Percentiles rank a stretch among this genome's conserved stretches.
These are phyloP conservation scores for Dasysyrphus tricinctus DNA, from an alignment of 2,888 invertebrate genomes.

Conservation along the genomic window DNA sequence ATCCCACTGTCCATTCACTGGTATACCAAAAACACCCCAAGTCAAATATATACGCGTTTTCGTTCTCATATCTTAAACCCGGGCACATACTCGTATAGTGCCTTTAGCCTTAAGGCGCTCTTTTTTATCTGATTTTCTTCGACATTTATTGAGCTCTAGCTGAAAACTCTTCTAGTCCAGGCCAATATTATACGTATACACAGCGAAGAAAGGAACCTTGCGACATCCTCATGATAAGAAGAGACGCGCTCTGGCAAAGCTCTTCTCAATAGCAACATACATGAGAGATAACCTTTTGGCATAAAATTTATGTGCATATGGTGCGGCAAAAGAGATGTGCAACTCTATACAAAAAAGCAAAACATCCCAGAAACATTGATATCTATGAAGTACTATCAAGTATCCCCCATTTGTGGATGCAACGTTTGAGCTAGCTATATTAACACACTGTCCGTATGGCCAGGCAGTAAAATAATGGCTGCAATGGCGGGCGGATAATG, in stretches of 20 bases:
- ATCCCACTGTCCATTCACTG: not conserved
- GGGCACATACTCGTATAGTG: constrained; percentile 36
- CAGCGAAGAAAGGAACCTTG: constrained; percentile 23
- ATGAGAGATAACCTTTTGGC: constrained; percentile 73
- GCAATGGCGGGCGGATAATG: constrained; percentile 10
- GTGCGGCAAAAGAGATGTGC: constrained; percentile 40
- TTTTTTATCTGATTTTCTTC: constrained; percentile 63
- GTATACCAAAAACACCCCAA: not conserved
- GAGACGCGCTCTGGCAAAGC: not conserved
- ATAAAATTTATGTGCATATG: constrained; percentile 72
- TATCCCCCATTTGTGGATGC: constrained; percentile 70
- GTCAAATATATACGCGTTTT: constrained; percentile 43
- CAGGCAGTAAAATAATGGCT: constrained; percentile 6
- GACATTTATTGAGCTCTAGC: constrained; percentile 72
- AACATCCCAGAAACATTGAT: constrained; percentile 60
- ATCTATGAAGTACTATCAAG: constrained; percentile 74
- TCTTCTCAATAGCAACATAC: constrained; percentile 7
- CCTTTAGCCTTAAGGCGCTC: constrained; percentile 29
- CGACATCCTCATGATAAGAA: constrained; percentile 65
- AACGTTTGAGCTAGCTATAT: constrained; percentile 54
- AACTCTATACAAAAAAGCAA: constrained; percentile 1
- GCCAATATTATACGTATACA: not conserved
- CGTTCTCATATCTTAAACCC: constrained; percentile 33
- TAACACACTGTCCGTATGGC: constrained; percentile 48
- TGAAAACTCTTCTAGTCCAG: constrained; percentile 35